A percentile compares a stretch with the other conserved stretches of the same genome.
Evolutionary conservation across 2,113 vertebrate species (phyloP).

Genomic region (Lampris incognitus): DNA sequence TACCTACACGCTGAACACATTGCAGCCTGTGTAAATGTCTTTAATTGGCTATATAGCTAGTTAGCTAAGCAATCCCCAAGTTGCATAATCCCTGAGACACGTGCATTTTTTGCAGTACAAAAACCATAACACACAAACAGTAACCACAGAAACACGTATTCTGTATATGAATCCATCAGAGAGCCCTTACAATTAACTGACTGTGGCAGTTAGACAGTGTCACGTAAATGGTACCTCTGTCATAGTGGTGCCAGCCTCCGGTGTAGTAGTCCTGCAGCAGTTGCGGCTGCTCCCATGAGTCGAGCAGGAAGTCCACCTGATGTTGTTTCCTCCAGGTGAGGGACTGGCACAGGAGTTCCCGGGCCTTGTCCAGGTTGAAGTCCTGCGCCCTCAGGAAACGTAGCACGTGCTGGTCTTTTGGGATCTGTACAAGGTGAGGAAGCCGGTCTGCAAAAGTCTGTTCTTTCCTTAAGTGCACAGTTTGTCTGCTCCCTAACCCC

Average conservation of each 20-base stretch:
- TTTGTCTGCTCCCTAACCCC: too few relatives aligned
- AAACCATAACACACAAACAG: not conserved
- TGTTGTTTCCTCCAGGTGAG: slow-evolving; percentile 96
- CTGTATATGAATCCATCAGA: too few relatives aligned
- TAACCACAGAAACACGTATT: not conserved
- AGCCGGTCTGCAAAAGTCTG: not conserved
- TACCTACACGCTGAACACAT: not conserved
- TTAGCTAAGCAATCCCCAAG: too few relatives aligned
- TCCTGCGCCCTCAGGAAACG: slow-evolving; percentile 94
- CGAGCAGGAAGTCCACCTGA: slow-evolving; percentile 93
- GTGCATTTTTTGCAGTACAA: not conserved
- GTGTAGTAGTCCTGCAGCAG: slow-evolving; percentile 93
- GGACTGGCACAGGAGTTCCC: slow-evolving; percentile 92
- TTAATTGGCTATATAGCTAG: too few relatives aligned
- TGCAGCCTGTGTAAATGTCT: too few relatives aligned
- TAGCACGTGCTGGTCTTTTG: slow-evolving; percentile 96
- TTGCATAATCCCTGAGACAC: too few relatives aligned
- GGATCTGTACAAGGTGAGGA: slow-evolving; percentile 82
- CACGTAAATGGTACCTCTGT: slow-evolving; percentile 84
- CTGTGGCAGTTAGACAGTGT: not conserved
- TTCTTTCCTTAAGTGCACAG: too few relatives aligned
- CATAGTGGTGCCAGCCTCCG: slow-evolving; percentile 96
- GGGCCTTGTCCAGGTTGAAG: slow-evolving; percentile 94
- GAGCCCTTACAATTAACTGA: too few relatives aligned
- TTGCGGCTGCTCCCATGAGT: slow-evolving; percentile 91